Conservation (phyloP, 2,113 vertebrate genomes). For the Smithornis capensis region DNA sequence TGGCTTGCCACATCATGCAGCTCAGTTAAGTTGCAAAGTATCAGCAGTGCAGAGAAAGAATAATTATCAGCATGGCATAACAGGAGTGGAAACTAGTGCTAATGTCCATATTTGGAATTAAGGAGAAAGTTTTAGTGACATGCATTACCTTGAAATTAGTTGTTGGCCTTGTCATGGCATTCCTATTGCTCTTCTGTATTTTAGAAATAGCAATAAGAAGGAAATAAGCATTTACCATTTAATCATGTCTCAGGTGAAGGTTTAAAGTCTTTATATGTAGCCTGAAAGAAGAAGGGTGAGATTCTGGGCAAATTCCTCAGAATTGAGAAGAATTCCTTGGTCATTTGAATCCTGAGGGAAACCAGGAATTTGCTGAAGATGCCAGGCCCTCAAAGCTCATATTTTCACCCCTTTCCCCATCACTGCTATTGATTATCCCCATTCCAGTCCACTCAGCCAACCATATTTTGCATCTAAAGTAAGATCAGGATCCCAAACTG, state of each 20-base stretch:
- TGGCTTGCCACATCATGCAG: background rate
- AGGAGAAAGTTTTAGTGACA: background rate
- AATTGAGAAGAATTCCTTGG: background rate
- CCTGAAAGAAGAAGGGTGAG: background rate
- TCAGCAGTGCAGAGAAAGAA: background rate
- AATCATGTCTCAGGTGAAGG: background rate
- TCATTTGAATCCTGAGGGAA: background rate
- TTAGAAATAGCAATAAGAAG: background rate
- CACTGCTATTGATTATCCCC: background rate
- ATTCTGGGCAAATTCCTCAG: background rate
- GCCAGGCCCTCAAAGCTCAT: background rate
- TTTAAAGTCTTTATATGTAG: background rate
- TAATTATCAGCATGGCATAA: background rate
- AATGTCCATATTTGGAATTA: background rate
- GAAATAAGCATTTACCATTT: background rate
- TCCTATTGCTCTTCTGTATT: accelerated
- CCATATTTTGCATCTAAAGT: background rate
- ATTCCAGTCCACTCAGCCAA: background rate
- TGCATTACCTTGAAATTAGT: background rate
- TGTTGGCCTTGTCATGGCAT: background rate
- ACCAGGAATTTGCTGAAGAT: background rate
- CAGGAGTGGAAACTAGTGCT: background rate
- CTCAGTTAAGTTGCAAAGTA: background rate
- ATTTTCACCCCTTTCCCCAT: background rate
- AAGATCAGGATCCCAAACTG: background rate